These are phyloP conservation scores for Silurus asotus DNA, from an alignment of 2,113 vertebrate genomes.

Conservation along the genomic window DNA sequence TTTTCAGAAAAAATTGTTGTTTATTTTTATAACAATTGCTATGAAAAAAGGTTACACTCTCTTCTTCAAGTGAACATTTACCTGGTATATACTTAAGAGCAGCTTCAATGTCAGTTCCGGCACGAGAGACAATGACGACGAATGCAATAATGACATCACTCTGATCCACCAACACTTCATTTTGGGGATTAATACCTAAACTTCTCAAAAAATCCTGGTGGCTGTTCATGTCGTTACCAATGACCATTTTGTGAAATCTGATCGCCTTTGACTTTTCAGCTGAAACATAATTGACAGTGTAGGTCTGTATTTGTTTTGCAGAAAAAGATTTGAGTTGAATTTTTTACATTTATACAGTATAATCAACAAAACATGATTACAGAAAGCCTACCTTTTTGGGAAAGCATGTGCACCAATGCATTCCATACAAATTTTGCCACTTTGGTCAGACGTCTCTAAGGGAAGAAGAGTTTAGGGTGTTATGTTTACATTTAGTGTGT, in stretches of 20 bases:
- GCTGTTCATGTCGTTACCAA: not conserved
- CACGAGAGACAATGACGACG: not conserved
- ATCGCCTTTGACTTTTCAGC: too few relatives aligned
- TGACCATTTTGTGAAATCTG: not conserved
- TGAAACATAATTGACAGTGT: slow-evolving; percentile 1
- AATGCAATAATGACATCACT: slow-evolving; percentile 21
- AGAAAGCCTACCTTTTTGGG: not conserved
- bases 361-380: not conserved
- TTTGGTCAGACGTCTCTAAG: not conserved
- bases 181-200: not conserved
- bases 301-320: not conserved
- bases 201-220: not conserved
- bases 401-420: too few relatives aligned
- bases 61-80: not conserved
- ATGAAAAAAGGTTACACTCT: not conserved
- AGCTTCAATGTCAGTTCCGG: slow-evolving; percentile 4
- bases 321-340: not conserved
- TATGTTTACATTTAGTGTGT: not conserved
- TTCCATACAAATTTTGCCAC: too few relatives aligned
- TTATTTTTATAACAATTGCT: not conserved
- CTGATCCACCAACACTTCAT: not conserved
- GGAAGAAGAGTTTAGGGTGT: not conserved
- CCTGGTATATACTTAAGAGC: not conserved
- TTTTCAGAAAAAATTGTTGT: not conserved
- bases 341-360: not conserved